Percentiles rank a stretch among this genome's conserved stretches.
phyloP scores from a whole-genome alignment of 2,797 vertebrate species.

The Poeciliopsis infans region DNA sequence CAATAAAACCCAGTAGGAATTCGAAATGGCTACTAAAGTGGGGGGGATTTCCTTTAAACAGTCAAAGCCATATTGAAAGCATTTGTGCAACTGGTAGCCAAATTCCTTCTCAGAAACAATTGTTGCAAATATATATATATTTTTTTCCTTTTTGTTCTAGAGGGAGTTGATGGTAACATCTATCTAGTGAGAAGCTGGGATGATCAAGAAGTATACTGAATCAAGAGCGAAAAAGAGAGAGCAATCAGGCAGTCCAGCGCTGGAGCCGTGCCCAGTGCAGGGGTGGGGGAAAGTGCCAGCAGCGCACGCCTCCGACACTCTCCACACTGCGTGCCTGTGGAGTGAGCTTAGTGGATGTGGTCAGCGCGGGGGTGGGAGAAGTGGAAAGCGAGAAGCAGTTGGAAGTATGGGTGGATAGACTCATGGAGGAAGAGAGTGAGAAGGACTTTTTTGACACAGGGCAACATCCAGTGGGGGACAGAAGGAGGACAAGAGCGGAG shows the following conservation, averaged over 20 bases:
- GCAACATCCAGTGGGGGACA: slow-evolving; percentile 49
- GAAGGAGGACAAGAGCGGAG: slow-evolving; percentile 48
- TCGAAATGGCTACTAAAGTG: slow-evolving; percentile 83
- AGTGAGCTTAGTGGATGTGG: slow-evolving; percentile 84
- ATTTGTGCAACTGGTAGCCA: slow-evolving; percentile 84
- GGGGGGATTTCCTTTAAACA: slow-evolving; percentile 84
- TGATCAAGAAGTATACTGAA: slow-evolving; percentile 63
- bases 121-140: slow-evolving; percentile 49
- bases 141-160: slow-evolving; percentile 28
- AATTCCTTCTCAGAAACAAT: slow-evolving; percentile 81
- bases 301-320: slow-evolving; percentile 83
- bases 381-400: slow-evolving; percentile 60
- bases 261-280: slow-evolving; percentile 69
- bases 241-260: slow-evolving; percentile 69
- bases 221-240: slow-evolving; percentile 49
- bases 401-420: slow-evolving; percentile 32
- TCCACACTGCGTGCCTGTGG: slow-evolving; percentile 78
- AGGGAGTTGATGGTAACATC: slow-evolving; percentile 42
- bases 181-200: slow-evolving; percentile 50
- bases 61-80: slow-evolving; percentile 86
- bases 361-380: slow-evolving; percentile 75
- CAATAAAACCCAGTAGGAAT: slow-evolving; percentile 81
- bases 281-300: slow-evolving; percentile 81
- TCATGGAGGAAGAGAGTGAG: slow-evolving; percentile 50
- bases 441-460: slow-evolving; percentile 34